phyloP scores from a whole-genome alignment of 2,113 vertebrate genomes.

The Pituophis catenifer region DNA sequence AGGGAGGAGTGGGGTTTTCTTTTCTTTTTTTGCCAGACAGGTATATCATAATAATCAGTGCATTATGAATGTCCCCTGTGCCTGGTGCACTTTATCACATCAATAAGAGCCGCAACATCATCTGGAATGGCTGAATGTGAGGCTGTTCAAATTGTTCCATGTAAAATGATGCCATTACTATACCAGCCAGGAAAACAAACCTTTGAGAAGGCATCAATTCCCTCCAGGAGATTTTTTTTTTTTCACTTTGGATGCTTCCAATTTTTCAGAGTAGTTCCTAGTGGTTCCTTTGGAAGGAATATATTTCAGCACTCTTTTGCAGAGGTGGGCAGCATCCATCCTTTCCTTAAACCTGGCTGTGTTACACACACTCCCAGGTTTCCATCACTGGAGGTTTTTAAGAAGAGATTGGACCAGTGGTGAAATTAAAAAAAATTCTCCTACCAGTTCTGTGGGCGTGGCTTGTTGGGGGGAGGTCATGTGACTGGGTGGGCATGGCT shows the following conservation, averaged over 20 bases:
- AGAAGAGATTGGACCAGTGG: neutral
- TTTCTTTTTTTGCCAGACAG: constrained; percentile 36
- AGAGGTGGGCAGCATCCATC: neutral
- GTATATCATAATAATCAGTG: constrained; percentile 54
- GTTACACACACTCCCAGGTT: neutral
- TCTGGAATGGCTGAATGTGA: constrained; percentile 32
- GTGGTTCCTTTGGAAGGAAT: constrained; percentile 18
- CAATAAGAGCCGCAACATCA: constrained; percentile 47
- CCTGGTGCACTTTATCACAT: constrained; percentile 53
- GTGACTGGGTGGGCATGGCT: no score
- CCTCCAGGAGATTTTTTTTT: neutral
- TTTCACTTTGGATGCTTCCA: constrained; percentile 14
- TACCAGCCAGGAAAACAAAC: constrained; percentile 12
- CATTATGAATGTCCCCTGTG: constrained; percentile 56
- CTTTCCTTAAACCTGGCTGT: neutral
- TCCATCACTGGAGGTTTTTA: neutral
- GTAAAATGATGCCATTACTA: constrained; percentile 19
- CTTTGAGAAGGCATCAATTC: constrained; percentile 12
- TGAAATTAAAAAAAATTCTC: no score
- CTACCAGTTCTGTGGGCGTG: no score
- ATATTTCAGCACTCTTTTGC: neutral
- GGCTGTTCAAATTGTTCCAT: constrained; percentile 37
- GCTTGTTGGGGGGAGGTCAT: no score
- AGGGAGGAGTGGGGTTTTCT: neutral
- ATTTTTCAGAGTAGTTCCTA: constrained; percentile 3